These are phyloP conservation scores for Epizoanthus ramosus DNA, from an alignment of 92 coral and sea anemone species.

Conservation along the genomic window DNA sequence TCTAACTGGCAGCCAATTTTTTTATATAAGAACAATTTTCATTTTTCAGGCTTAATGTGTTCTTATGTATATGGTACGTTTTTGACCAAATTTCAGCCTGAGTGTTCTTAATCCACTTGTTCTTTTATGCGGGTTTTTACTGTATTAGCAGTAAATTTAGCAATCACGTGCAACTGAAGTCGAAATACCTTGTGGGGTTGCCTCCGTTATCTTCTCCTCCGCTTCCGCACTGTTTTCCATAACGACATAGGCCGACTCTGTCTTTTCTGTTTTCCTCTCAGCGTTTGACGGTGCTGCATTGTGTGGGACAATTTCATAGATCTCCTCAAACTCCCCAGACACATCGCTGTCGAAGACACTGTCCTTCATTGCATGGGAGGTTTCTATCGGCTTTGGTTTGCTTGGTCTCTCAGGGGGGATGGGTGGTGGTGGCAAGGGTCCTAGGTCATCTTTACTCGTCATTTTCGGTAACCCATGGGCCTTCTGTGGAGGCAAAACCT, in stretches of 20 bases:
- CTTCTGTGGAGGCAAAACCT: slow-evolving; percentile 51
- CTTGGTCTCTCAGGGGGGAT: slow-evolving; percentile 63
- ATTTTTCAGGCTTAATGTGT: too few species aligned
- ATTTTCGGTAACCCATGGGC: slow-evolving; percentile 9
- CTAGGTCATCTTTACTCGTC: slow-evolving; percentile 66
- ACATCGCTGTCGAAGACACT: slow-evolving; percentile 46
- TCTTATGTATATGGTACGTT: too few species aligned
- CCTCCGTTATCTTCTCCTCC: neutral
- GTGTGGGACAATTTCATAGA: slow-evolving; percentile 72
- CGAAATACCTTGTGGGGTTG: neutral
- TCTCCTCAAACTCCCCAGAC: slow-evolving; percentile 65
- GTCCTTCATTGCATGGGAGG: slow-evolving; percentile 42
- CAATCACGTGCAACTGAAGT: too few species aligned
- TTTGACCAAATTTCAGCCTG: too few species aligned
- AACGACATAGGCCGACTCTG: neutral
- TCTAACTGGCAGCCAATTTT: too few species aligned
- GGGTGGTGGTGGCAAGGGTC: slow-evolving; percentile 84
- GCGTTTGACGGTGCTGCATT: slow-evolving; percentile 59
- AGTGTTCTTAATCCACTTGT: too few species aligned
- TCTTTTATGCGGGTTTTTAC: too few species aligned
- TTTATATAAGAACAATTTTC: too few species aligned
- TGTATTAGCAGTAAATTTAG: too few species aligned
- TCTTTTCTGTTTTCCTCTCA: slow-evolving; percentile 49
- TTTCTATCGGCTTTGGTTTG: slow-evolving; percentile 56
- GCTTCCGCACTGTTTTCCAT: neutral